A percentile compares a stretch with the other conserved stretches of the same genome.
phyloP scores from a whole-genome alignment of 2,888 invertebrate species.

The Tinea pellionella region DNA sequence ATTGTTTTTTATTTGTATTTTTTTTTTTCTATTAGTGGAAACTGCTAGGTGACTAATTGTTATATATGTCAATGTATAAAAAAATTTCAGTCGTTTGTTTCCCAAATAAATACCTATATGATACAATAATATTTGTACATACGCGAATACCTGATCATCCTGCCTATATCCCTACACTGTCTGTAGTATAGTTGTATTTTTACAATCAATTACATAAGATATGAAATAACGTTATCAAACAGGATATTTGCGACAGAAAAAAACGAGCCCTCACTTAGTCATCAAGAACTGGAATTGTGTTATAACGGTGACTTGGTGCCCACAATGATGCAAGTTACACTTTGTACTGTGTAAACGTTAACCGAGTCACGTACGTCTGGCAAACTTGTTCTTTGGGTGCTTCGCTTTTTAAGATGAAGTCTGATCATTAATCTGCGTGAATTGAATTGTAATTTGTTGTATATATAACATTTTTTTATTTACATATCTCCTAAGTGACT shows the following conservation, averaged over 20 bases:
- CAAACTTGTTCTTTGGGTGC: not conserved
- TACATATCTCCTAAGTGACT: too few species aligned
- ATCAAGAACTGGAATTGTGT: not conserved
- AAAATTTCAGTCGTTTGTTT: too few species aligned
- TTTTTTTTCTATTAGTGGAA: too few species aligned
- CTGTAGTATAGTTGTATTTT: not conserved
- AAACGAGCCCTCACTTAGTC: not conserved
- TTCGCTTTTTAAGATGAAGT: not conserved
- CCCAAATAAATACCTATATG: too few species aligned
- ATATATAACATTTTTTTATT: too few species aligned
- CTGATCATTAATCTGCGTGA: not conserved
- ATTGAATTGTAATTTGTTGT: not conserved
- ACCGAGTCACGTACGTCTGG: not conserved
- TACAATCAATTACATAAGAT: not conserved
- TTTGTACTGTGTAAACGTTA: not conserved
- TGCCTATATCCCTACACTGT: too few species aligned
- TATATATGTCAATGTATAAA: too few species aligned
- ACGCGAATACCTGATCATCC: too few species aligned
- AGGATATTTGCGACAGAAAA: not conserved
- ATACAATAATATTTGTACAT: too few species aligned
- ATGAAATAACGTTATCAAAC: not conserved
- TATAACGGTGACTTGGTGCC: not conserved
- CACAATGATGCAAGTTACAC: not conserved
- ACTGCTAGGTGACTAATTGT: too few species aligned
- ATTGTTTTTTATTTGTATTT: too few species aligned